These are phyloP conservation scores for Chymomyza costata DNA, from an alignment of 1,140 invertebrate genomes.

Conservation along the genomic window DNA sequence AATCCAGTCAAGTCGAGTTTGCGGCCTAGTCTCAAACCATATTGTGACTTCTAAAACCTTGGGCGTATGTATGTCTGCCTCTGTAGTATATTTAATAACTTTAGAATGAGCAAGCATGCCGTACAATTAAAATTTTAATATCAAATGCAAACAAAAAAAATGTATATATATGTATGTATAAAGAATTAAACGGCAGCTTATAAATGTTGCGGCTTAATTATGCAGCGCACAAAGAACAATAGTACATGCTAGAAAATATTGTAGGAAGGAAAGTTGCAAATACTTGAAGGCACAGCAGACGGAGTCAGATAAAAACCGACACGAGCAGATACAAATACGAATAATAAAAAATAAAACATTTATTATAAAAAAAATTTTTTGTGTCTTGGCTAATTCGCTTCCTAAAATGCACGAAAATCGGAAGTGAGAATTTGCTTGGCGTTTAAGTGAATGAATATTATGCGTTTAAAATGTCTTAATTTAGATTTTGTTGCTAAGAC, in stretches of 20 bases:
- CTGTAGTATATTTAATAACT: conserved; percentile 47
- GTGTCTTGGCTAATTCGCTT: conserved; percentile 22
- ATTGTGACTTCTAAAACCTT: conserved; percentile 67
- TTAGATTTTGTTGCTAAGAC: too few relatives aligned
- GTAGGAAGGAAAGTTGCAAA: conserved; percentile 54
- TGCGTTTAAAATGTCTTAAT: too few relatives aligned
- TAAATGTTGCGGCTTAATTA: conserved; percentile 41
- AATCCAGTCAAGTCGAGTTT: conserved; percentile 18
- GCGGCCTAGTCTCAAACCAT: conserved; percentile 27
- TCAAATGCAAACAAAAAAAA: conserved; percentile 41
- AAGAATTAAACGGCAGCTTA: conserved; percentile 25
- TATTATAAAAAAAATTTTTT: conserved; percentile 7
- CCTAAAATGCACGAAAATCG: conserved; percentile 32
- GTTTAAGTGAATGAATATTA: conserved; percentile 33
- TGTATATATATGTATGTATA: too few relatives aligned
- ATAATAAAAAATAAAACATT: neutral
- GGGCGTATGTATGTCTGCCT: conserved; percentile 40
- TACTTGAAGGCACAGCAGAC: conserved; percentile 6
- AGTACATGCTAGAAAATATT: conserved; percentile 33
- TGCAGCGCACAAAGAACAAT: conserved; percentile 40
- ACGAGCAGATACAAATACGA: conserved; percentile 17
- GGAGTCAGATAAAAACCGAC: conserved; percentile 1
- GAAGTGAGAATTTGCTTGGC: conserved; percentile 38
- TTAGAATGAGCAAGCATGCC: conserved; percentile 43
- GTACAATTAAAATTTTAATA: conserved; percentile 62